These are phyloP conservation scores for Lamellibrachia luymesi DNA, from an alignment of 1,140 invertebrate genomes.

Conservation along the genomic window DNA sequence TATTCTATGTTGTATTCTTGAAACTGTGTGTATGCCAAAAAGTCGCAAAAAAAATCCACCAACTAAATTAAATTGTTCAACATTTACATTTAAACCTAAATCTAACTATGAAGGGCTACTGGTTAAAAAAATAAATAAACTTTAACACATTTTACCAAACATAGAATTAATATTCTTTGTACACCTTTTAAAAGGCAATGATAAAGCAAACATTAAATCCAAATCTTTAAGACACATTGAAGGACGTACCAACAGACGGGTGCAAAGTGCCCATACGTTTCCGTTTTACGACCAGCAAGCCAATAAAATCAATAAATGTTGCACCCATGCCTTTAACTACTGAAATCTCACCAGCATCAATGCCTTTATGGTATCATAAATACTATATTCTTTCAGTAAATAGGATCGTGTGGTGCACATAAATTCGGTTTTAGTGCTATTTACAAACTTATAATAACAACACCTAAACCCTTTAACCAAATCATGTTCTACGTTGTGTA, in stretches of 20 bases:
- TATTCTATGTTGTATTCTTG: too few species aligned
- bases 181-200: background rate
- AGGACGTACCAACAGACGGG: background rate
- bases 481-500: background rate
- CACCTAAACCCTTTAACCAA: background rate
- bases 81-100: too few species aligned
- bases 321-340: background rate
- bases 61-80: too few species aligned
- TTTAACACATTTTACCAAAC: too few species aligned
- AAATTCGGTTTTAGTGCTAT: background rate
- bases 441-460: conserved; percentile 1
- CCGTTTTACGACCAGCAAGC: background rate
- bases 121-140: background rate
- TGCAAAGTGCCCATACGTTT: background rate
- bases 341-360: background rate
- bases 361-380: background rate
- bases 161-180: background rate
- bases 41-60: too few species aligned
- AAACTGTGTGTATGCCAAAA: too few species aligned
- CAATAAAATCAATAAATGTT: conserved; percentile 6
- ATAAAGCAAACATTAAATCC: background rate
- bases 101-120: background rate
- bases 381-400: conserved; percentile 1
- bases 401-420: background rate
- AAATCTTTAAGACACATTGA: background rate